Evolutionary conservation across 2,113 vertebrate species (phyloP), one percentile per base, ranked within the genome.

Genomic region (Oreochromis tanganicae): DNA sequence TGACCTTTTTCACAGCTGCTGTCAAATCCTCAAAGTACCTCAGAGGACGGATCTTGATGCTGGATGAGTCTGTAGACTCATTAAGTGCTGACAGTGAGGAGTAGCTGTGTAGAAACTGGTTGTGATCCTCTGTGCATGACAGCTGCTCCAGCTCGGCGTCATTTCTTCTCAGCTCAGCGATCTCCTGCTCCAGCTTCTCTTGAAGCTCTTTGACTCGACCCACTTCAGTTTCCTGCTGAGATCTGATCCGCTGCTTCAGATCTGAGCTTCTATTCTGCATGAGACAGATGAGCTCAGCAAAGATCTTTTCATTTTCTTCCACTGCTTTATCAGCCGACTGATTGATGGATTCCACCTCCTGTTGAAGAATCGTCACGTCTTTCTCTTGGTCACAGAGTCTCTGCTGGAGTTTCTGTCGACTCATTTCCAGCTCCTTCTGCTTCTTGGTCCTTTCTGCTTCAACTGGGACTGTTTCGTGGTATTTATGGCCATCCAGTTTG

Each of bases 401-500:
- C 8, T 11, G 41, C 41, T 75, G 9, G 68, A 75, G 24, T 11
- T 75, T 75, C 17, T 11, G 24, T 75, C 4, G 4, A 48, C 68
- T 48, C 24, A 29, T 27, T 46, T 48, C 14, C 13, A 73, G 14
- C 21, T 29, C 41, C n/a, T 75, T 29, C 68, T 48, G 21, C 68
- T 43, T 75, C 14, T 75, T 17, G 5, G 13, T 19, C 68, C 68
- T 75, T 75, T 75, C 14, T 29, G 41, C 68, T 75, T 17, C 14
- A 29, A 6, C 24, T 7, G 24, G 21, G 68, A 48, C 68, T 29
- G 68, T 75, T 75, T 75, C 4, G 1, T 29, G 21, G 68, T 46
- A 46, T 48, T 48, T 75, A 19, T 75, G 41, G 14, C 0, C 2
- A 75, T 0, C 46, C 14, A 75, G 21, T 48, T 75, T 75, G 68